Percentiles rank a stretch among this genome's conserved stretches.
Evolutionary conservation across 2,888 invertebrate genomes (phyloP).

Genomic region (Cancer borealis): DNA sequence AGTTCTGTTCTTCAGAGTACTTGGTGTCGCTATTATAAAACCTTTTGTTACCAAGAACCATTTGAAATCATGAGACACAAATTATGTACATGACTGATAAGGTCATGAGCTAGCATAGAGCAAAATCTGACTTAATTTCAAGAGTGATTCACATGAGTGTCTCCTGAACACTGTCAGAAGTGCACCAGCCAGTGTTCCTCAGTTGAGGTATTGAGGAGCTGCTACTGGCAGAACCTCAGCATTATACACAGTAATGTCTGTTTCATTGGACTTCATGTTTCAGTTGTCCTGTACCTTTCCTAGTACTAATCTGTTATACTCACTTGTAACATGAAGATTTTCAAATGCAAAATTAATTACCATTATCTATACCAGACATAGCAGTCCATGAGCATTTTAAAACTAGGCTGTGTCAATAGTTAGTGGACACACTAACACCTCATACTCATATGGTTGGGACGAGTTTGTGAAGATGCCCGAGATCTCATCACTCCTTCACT

Average conservation of each 20-base stretch:
- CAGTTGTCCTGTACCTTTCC: slow-evolving; percentile 35
- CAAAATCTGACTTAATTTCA: slow-evolving; percentile 44
- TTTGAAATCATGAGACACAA: slow-evolving; percentile 9
- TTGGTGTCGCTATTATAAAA: slow-evolving; percentile 3
- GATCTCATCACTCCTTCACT: slow-evolving; percentile 71
- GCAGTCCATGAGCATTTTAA: slow-evolving; percentile 26
- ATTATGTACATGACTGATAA: slow-evolving; percentile 22
- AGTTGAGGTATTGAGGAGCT: slow-evolving; percentile 29
- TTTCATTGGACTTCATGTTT: not conserved
- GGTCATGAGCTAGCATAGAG: slow-evolving; percentile 35
- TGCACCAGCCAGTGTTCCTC: slow-evolving; percentile 41
- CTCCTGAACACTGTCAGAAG: slow-evolving; percentile 41
- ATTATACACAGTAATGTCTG: slow-evolving; percentile 41
- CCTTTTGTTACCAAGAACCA: not conserved
- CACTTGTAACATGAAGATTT: not conserved
- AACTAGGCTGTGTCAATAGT: not conserved
- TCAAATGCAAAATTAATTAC: slow-evolving; percentile 13
- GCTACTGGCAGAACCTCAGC: slow-evolving; percentile 18
- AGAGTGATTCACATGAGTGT: slow-evolving; percentile 41
- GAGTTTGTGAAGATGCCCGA: slow-evolving; percentile 67
- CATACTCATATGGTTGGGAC: slow-evolving; percentile 73
- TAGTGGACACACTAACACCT: slow-evolving; percentile 50
- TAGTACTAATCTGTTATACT: slow-evolving; percentile 24
- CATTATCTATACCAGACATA: not conserved
- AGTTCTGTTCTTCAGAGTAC: not conserved